Conservation (phyloP, 2,113 vertebrate species). For the Charina bottae region DNA sequence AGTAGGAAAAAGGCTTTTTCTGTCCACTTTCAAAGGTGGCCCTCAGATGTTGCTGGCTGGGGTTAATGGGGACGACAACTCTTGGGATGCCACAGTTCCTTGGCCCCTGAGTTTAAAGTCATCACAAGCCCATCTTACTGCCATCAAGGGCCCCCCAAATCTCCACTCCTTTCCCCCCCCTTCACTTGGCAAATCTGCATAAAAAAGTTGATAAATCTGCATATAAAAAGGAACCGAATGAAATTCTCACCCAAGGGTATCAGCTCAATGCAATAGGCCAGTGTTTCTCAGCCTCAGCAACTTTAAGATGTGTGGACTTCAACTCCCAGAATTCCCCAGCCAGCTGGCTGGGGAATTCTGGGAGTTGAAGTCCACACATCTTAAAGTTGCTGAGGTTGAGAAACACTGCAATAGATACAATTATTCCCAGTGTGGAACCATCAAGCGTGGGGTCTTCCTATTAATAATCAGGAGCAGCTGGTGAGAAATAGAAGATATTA, state of each 20-base stretch:
- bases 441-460: not conserved
- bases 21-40: not conserved
- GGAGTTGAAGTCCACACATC: too few species aligned
- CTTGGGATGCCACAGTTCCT: not conserved
- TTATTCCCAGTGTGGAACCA: not conserved
- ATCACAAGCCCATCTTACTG: not conserved
- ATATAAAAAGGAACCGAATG: not conserved
- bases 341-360: too few species aligned
- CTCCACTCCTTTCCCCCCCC: too few species aligned
- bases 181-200: not conserved
- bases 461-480: not conserved
- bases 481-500: not conserved
- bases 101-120: not conserved
- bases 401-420: not conserved
- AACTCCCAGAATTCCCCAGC: not conserved
- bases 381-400: too few species aligned
- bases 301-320: not conserved
- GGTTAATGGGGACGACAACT: not conserved
- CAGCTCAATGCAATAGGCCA: not conserved
- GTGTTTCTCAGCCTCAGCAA: not conserved
- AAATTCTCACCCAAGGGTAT: not conserved
- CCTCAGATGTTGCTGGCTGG: not conserved
- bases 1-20: not conserved
- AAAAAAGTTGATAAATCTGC: not conserved
- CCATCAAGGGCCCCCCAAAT: not conserved